phyloP scores from a whole-genome alignment of 64 coral and sea anemone genomes.

The Dendrophyllia cribrosa region DNA sequence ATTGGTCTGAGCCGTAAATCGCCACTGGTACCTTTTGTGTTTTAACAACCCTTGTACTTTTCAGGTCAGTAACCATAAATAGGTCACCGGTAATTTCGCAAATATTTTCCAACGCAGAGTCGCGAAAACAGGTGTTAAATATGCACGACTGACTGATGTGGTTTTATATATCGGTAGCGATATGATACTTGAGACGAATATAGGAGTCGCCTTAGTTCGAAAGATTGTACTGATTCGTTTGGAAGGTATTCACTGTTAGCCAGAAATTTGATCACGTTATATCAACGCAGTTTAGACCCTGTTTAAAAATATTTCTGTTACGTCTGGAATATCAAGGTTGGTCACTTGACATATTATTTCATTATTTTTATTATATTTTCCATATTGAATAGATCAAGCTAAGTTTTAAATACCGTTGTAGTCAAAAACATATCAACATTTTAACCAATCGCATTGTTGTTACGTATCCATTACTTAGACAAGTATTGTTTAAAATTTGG shows the following conservation, averaged over 20 bases:
- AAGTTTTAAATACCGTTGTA: too few relatives aligned
- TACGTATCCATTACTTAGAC: background rate
- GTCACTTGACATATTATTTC: background rate
- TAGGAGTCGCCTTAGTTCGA: background rate
- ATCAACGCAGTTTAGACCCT: too few relatives aligned
- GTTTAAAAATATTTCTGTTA: background rate
- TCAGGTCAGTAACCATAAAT: conserved; percentile 25
- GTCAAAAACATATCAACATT: background rate
- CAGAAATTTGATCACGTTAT: too few relatives aligned
- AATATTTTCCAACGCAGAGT: background rate
- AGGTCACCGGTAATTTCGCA: conserved; percentile 3
- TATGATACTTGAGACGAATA: background rate
- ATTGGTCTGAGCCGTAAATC: conserved; percentile 13
- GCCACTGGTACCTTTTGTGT: background rate
- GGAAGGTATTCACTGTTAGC: background rate
- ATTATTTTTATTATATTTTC: too few relatives aligned
- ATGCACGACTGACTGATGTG: background rate
- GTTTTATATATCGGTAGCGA: background rate
- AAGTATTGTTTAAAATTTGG: background rate
- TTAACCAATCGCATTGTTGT: background rate
- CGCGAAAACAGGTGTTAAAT: background rate
- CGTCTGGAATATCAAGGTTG: background rate
- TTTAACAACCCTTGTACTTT: background rate
- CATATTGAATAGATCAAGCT: too few relatives aligned
- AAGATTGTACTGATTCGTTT: background rate